Evolutionary conservation across 2,888 invertebrate genomes (phyloP).

Genomic region (Stomorhina lunata): DNA sequence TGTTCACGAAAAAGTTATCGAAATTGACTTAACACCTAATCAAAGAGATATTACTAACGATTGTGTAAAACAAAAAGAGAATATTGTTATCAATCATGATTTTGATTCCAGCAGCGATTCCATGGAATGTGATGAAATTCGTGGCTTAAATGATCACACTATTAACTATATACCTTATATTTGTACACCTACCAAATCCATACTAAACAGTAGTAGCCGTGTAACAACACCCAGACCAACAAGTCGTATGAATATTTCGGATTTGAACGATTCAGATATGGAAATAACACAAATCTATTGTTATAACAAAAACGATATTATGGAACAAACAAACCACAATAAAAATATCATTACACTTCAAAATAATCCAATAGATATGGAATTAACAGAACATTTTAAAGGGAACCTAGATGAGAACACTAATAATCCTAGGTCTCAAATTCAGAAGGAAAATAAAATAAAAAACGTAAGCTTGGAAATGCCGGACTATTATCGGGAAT

Average conservation of each 20-base stretch:
- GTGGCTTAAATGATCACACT: not conserved
- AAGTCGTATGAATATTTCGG: slow-evolving; percentile 52
- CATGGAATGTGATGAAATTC: slow-evolving; percentile 29
- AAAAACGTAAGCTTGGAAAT: no score
- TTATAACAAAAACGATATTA: not conserved
- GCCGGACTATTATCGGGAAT: not conserved
- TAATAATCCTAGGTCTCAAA: no score
- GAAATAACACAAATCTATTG: slow-evolving; percentile 29
- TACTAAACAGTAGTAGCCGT: not conserved
- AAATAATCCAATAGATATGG: not conserved
- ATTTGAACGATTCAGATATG: slow-evolving; percentile 48
- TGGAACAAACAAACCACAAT: not conserved
- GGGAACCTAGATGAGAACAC: not conserved
- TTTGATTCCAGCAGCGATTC: not conserved
- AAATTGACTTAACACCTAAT: slow-evolving; percentile 24
- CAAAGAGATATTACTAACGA: not conserved
- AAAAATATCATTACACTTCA: not conserved
- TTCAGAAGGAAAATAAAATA: no score
- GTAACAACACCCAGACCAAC: slow-evolving; percentile 36
- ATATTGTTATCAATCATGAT: not conserved
- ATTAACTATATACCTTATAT: not conserved
- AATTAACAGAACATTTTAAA: not conserved
- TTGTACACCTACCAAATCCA: not conserved
- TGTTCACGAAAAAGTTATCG: not conserved
- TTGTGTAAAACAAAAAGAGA: not conserved